A percentile compares a stretch with the other conserved stretches of the same genome.
Conservation (phyloP, 1,140 invertebrate species). For the Zaprionus capensis region DNA sequence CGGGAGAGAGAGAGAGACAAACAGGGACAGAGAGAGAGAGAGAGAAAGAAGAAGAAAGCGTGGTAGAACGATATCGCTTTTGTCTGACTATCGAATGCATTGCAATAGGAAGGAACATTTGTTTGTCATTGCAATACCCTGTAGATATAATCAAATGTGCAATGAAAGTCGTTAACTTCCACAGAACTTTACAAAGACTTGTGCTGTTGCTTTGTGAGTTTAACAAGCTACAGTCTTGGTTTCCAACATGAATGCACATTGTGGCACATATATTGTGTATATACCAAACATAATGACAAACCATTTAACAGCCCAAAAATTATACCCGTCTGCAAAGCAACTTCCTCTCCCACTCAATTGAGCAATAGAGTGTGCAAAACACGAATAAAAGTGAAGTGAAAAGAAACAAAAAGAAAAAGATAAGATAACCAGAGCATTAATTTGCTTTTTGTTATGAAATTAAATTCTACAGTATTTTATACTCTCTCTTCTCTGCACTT, state of each 20-base stretch:
- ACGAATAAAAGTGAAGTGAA: background rate
- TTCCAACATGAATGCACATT: background rate
- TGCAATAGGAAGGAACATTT: background rate
- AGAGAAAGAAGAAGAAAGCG: background rate
- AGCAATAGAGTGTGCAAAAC: constrained; percentile 55
- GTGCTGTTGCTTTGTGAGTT: background rate
- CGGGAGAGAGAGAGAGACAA: background rate
- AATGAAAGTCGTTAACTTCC: background rate
- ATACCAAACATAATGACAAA: background rate
- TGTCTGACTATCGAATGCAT: background rate
- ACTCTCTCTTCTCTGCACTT: background rate
- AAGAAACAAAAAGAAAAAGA: background rate
- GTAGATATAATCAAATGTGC: background rate
- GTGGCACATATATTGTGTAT: background rate
- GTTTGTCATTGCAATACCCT: constrained; percentile 5
- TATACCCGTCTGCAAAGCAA: background rate
- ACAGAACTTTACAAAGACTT: background rate
- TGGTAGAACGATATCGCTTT: background rate
- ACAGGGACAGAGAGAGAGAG: background rate
- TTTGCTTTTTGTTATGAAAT: constrained; percentile 50
- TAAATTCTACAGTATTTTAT: constrained; percentile 38
- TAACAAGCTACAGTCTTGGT: background rate
- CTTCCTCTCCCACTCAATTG: constrained; percentile 27
- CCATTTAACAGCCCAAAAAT: too few species aligned
- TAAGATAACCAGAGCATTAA: constrained; percentile 44